Percentiles rank a stretch among this genome's conserved stretches.
These are phyloP conservation scores for Meteorus sp. DNA, from an alignment of 1,140 invertebrate genomes.

Conservation along the genomic window DNA sequence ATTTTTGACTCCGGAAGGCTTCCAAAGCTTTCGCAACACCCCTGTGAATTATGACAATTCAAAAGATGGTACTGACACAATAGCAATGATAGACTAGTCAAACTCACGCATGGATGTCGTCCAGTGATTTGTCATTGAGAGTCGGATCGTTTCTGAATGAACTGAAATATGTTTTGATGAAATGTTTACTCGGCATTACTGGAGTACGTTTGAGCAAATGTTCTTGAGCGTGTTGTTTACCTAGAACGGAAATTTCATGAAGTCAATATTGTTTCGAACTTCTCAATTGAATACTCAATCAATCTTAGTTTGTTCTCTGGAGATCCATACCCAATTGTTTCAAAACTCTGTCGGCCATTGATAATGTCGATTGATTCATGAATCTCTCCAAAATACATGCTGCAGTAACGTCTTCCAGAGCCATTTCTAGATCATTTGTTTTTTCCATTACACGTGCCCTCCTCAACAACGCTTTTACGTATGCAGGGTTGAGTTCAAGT, in stretches of 20 bases:
- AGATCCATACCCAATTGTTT: constrained; percentile 71
- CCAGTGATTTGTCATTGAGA: constrained; percentile 37
- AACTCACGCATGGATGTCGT: constrained; percentile 31
- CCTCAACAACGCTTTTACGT: constrained; percentile 85
- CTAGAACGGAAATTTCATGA: constrained; percentile 45
- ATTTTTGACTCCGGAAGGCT: constrained; percentile 71
- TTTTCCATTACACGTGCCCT: constrained; percentile 83
- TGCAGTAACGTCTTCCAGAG: constrained; percentile 89
- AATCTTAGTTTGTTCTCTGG: too few species aligned
- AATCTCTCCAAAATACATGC: constrained; percentile 90
- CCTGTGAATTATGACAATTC: constrained; percentile 27
- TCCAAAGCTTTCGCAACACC: constrained; percentile 39
- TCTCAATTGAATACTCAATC: constrained; percentile 8
- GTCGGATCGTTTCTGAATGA: constrained; percentile 83
- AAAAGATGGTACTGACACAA: constrained; percentile 8
- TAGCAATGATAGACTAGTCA: neutral
- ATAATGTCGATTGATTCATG: constrained; percentile 74
- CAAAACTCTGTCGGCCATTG: constrained; percentile 83
- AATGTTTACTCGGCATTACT: constrained; percentile 79
- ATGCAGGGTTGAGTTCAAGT: constrained; percentile 82
- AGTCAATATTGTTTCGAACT: constrained; percentile 2
- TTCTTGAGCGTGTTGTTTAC: constrained; percentile 71
- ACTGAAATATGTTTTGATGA: constrained; percentile 81
- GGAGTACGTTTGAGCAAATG: constrained; percentile 70
- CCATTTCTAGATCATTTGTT: constrained; percentile 73